Evolutionary conservation across 2,888 invertebrate species (phyloP).

Genomic region (Limnephilus auricula): DNA sequence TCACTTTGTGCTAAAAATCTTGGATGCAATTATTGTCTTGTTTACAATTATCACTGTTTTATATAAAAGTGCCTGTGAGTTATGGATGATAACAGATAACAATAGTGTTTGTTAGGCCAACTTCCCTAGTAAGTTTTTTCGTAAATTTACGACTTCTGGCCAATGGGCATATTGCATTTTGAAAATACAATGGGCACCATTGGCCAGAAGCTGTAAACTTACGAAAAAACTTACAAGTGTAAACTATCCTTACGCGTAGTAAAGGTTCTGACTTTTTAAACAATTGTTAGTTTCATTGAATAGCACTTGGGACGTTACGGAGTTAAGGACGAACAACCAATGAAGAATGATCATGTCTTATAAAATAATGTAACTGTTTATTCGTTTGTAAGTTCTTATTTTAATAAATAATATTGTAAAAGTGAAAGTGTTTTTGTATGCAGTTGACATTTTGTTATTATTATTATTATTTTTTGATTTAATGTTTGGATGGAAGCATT

Average conservation of each 20-base stretch:
- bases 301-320: background rate
- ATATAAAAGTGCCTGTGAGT: background rate
- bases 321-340: background rate
- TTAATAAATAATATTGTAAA: conserved; percentile 11
- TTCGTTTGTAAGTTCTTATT: conserved; percentile 23
- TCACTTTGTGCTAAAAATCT: background rate
- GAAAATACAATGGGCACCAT: too few relatives aligned
- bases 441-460: conserved; percentile 26
- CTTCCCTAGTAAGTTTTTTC: too few relatives aligned
- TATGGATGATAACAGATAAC: background rate
- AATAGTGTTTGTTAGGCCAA: too few relatives aligned
- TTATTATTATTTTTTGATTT: background rate
- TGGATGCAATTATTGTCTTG: background rate
- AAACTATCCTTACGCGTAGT: too few relatives aligned
- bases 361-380: background rate
- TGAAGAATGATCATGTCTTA: conserved; percentile 3
- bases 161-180: too few relatives aligned
- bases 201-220: too few relatives aligned
- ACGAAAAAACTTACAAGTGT: too few relatives aligned
- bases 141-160: too few relatives aligned
- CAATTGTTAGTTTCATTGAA: background rate
- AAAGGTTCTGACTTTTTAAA: background rate
- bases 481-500: conserved; percentile 28
- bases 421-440: conserved; percentile 27
- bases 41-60: background rate